Evolutionary conservation across 2,888 invertebrate genomes (phyloP).

Genomic region (Beris chalybata): DNA sequence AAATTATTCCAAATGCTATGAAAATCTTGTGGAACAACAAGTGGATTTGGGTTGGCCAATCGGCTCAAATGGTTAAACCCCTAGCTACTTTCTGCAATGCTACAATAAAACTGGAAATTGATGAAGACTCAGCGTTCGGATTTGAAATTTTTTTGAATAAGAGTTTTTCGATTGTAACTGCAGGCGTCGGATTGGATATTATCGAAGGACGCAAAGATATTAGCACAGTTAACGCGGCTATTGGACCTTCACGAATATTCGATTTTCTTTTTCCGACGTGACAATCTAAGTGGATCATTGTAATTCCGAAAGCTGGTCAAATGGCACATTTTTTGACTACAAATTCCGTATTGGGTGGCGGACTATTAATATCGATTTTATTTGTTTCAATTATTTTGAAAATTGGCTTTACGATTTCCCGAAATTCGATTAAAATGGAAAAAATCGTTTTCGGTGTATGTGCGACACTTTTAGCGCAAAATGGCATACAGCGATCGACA

Average conservation of each 20-base stretch:
- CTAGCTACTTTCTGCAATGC: slow-evolving; percentile 13
- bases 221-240: neutral
- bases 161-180: slow-evolving; percentile 3
- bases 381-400: neutral
- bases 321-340: neutral
- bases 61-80: neutral
- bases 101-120: neutral
- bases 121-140: slow-evolving; percentile 5
- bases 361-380: neutral
- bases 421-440: neutral
- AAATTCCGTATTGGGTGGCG: neutral
- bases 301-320: slow-evolving; percentile 12
- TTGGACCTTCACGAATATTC: slow-evolving; percentile 3
- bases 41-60: slow-evolving; percentile 6
- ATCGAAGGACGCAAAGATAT: neutral
- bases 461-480: neutral
- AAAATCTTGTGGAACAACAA: neutral
- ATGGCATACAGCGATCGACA: too few relatives aligned
- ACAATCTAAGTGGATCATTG: neutral
- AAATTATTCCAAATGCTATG: slow-evolving; percentile 12
- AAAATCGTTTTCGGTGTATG: neutral
- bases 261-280: slow-evolving; percentile 3
- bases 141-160: slow-evolving; percentile 19
- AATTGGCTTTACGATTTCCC: neutral
- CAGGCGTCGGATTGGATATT: neutral